Evolutionary conservation across 2,113 vertebrate species (phyloP).

Genomic region (Rhynchomys soricoides): DNA sequence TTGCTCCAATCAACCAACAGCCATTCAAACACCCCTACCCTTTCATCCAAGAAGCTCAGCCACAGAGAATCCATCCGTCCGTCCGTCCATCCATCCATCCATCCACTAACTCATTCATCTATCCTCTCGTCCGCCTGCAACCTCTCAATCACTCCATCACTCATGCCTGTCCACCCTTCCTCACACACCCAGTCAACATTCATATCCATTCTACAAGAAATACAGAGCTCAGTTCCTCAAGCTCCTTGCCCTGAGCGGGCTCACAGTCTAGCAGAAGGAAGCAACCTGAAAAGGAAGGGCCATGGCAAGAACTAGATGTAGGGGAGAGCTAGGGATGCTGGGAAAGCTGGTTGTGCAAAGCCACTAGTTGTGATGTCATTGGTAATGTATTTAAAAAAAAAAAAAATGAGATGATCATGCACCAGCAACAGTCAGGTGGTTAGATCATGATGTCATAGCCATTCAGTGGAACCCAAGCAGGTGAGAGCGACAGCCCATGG

Average conservation of each 20-base stretch:
- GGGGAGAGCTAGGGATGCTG: neutral
- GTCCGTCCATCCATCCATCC: neutral
- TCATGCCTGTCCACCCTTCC: neutral
- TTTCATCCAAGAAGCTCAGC: neutral
- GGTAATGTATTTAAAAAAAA: neutral
- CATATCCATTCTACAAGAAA: neutral
- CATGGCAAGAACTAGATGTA: neutral
- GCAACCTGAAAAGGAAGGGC: neutral
- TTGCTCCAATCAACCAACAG: neutral
- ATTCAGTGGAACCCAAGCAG: neutral
- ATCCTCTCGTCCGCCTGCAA: neutral
- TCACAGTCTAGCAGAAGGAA: slow-evolving; percentile 62
- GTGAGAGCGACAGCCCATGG: neutral
- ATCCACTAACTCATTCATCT: neutral
- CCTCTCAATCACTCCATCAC: neutral
- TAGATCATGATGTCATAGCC: neutral
- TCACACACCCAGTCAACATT: no score
- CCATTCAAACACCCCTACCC: neutral
- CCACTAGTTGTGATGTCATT: neutral
- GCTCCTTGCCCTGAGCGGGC: slow-evolving; percentile 25
- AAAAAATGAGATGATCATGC: neutral
- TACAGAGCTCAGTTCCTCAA: neutral
- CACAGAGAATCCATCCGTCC: neutral
- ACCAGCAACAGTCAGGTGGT: neutral
- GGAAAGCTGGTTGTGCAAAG: neutral